Evolutionary conservation across 2,888 invertebrate species (phyloP), one percentile per base, ranked within the genome.

Genomic region (Cantharis flavilabris): DNA sequence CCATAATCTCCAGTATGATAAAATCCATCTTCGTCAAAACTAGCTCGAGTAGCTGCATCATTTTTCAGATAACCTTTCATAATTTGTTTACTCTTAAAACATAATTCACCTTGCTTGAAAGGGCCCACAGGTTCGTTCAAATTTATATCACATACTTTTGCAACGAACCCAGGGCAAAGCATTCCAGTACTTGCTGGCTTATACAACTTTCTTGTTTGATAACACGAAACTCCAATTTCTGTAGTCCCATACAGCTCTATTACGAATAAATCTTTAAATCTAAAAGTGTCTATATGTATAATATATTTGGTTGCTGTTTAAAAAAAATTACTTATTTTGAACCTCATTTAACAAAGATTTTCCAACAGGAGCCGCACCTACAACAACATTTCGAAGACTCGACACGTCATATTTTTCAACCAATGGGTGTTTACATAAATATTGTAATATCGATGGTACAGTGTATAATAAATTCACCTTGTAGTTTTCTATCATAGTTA

Each of bases 1-100:
- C 94, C 96, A 80, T 96, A 89, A 86, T 97, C 97, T 0, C 96
- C 96, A 62, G 93, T 92, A 81, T 92, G 91, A 11, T 94, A 86
- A 91, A 92, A 97, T 0, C 96, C 96, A 70, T 95, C 93, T 5
- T 86, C 84, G 83, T 95, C 94, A 13, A 95, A 89, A 1, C 89
- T 90, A 4, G 89, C 89, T 14, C 88, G 83, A 3, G 95, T 94
- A 5, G 94, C 92, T 18, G 90, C 88, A 13, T 83, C 81, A 85
- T 95, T 92, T 7, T 92, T 92, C 85, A 93, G 90, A 86, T 97
- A 97, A 0, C 96, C 95, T 84, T 94, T 93, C 82, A 82, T 83
- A 3, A 81, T 14, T 69, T 93, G 89, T 20, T 93, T 92, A 0
- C 95, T 94, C 85, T 94, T 94, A 72, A 96, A 92, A 87, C 94